These are phyloP conservation scores for Parotia lawesii DNA, from an alignment of 2,113 vertebrate species.

Conservation along the genomic window DNA sequence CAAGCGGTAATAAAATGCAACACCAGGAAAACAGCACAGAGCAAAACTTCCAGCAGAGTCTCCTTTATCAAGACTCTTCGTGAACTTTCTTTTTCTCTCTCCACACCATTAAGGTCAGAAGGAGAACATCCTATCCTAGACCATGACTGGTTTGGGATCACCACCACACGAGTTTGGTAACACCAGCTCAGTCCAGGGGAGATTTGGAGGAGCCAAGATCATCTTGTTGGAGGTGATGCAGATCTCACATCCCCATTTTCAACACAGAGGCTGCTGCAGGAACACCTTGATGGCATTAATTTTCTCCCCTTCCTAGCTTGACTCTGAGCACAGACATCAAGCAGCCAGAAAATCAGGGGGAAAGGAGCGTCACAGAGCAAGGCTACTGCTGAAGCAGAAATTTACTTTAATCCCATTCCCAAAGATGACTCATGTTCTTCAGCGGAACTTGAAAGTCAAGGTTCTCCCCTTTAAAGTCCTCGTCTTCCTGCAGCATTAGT, in stretches of 20 bases:
- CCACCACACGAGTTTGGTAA: not conserved
- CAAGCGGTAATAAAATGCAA: not conserved
- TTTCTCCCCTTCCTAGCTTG: not conserved
- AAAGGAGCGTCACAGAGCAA: not conserved
- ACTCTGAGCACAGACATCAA: not conserved
- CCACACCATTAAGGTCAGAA: not conserved
- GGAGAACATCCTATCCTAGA: not conserved
- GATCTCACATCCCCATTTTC: not conserved
- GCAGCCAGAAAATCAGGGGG: not conserved
- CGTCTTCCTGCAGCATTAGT: not conserved
- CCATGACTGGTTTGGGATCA: no score
- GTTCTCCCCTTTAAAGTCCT: not conserved
- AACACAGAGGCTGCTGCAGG: not conserved
- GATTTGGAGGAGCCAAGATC: not conserved
- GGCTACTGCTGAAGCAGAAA: not conserved
- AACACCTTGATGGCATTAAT: not conserved
- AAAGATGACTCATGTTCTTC: conserved; percentile 23
- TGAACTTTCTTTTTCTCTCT: not conserved
- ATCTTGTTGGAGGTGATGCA: not conserved
- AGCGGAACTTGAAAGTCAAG: conserved; percentile 8
- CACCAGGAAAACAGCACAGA: not conserved
- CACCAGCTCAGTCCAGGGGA: not conserved
- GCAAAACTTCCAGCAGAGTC: not conserved
- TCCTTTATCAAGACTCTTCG: not conserved
- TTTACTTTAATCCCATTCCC: conserved; percentile 51